phyloP scores from a whole-genome alignment of 2,797 vertebrate species.

The Ctenopoma multispine region DNA sequence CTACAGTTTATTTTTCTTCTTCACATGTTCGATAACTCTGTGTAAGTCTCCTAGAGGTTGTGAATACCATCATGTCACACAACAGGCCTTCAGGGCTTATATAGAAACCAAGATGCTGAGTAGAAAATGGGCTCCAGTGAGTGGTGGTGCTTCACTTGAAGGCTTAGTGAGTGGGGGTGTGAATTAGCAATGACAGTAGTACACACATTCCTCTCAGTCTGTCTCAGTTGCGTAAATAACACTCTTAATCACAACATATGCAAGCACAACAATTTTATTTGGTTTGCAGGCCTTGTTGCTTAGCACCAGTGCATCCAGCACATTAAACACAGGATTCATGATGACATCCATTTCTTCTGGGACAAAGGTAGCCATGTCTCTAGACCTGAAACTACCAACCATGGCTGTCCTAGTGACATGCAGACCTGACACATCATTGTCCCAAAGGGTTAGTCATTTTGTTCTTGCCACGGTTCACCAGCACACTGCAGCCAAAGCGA shows the following conservation, averaged over 20 bases:
- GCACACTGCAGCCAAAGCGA: constrained; percentile 5
- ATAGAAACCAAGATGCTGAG: constrained; percentile 16
- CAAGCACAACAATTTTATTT: constrained; percentile 20
- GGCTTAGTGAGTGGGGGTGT: constrained; percentile 19
- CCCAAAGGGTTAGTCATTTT: constrained; percentile 46
- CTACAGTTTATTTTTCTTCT: neutral
- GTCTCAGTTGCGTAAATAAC: neutral
- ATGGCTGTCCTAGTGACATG: constrained; percentile 27
- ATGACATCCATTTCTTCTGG: constrained; percentile 52
- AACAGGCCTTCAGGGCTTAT: constrained; percentile 7
- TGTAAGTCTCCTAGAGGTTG: neutral
- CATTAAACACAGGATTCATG: constrained; percentile 44
- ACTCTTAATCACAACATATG: constrained; percentile 28
- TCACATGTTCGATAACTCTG: neutral
- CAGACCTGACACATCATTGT: constrained; percentile 12
- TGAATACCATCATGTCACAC: constrained; percentile 21
- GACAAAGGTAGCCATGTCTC: constrained; percentile 55
- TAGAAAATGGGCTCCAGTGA: constrained; percentile 22
- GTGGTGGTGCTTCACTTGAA: constrained; percentile 14
- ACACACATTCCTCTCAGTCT: constrained; percentile 3
- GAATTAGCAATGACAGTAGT: constrained; percentile 24
- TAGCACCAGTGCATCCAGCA: constrained; percentile 54
- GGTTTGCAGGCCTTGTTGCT: constrained; percentile 34
- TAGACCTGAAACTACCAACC: constrained; percentile 51
- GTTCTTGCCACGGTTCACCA: constrained; percentile 20